These are phyloP conservation scores for Scortum barcoo DNA, from an alignment of 2,113 vertebrate genomes.

Conservation along the genomic window DNA sequence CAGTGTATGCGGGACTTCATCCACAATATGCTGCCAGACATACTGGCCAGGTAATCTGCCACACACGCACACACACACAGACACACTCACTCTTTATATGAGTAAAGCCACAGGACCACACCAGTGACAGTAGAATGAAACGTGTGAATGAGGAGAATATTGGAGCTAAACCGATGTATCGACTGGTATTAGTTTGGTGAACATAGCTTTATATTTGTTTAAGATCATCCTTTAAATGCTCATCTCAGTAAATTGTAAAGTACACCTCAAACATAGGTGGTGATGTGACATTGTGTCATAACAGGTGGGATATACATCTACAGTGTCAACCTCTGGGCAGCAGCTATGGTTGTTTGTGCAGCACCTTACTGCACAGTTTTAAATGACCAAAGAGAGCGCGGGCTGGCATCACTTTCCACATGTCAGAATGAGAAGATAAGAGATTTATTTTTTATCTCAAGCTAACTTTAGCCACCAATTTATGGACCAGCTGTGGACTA, in stretches of 20 bases:
- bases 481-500: too few species aligned
- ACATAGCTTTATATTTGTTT: not conserved
- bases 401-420: too few species aligned
- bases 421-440: too few species aligned
- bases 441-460: too few species aligned
- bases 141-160: not conserved
- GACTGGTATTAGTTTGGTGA: not conserved
- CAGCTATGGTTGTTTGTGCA: too few species aligned
- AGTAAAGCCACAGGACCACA: not conserved
- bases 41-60: constrained; percentile 82
- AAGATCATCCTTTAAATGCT: not conserved
- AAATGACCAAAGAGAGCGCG: too few species aligned
- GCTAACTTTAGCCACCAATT: too few species aligned
- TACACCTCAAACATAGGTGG: too few species aligned
- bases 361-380: too few species aligned
- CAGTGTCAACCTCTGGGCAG: too few species aligned
- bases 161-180: not conserved
- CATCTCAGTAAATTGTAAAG: not conserved
- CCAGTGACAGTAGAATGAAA: not conserved
- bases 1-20: constrained; percentile 90
- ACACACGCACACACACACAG: constrained; percentile 2
- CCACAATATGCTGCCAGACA: constrained; percentile 80
- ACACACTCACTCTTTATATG: not conserved
- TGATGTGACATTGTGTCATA: too few species aligned
- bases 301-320: too few species aligned